Conservation (phyloP, 2,113 vertebrate species). For the Pelecanus crispus region DNA sequence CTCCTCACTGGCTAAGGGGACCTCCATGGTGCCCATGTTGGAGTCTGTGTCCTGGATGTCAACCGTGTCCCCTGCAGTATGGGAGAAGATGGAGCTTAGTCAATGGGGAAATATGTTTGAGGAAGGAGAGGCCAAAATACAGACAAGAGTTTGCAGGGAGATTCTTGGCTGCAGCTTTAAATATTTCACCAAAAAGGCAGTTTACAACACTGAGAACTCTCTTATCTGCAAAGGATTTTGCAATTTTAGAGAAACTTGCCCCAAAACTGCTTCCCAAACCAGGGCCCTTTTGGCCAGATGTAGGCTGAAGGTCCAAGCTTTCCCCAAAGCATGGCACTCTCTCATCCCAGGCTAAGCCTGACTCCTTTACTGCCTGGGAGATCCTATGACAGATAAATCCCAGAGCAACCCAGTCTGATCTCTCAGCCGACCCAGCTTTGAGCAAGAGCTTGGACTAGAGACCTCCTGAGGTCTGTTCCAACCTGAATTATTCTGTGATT, state of each 20-base stretch:
- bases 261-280: background rate
- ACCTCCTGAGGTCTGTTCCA: background rate
- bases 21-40: background rate
- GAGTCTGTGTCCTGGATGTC: background rate
- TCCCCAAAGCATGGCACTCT: background rate
- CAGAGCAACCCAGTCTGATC: background rate
- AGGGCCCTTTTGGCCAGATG: background rate
- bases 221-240: background rate
- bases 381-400: background rate
- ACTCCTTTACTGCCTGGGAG: background rate
- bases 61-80: background rate
- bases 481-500: background rate
- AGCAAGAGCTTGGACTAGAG: background rate
- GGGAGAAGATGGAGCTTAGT: background rate
- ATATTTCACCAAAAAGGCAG: background rate
- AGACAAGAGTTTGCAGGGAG: background rate
- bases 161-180: background rate
- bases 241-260: background rate
- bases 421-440: background rate
- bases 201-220: background rate
- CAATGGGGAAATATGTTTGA: background rate
- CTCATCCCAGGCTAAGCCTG: background rate
- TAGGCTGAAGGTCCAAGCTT: background rate
- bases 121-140: background rate
- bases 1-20: rapidly evolving